A percentile compares a stretch with the other conserved stretches of the same genome.
phyloP scores from a whole-genome alignment of 2,797 vertebrate genomes.

The Calcarius lapponicus region DNA sequence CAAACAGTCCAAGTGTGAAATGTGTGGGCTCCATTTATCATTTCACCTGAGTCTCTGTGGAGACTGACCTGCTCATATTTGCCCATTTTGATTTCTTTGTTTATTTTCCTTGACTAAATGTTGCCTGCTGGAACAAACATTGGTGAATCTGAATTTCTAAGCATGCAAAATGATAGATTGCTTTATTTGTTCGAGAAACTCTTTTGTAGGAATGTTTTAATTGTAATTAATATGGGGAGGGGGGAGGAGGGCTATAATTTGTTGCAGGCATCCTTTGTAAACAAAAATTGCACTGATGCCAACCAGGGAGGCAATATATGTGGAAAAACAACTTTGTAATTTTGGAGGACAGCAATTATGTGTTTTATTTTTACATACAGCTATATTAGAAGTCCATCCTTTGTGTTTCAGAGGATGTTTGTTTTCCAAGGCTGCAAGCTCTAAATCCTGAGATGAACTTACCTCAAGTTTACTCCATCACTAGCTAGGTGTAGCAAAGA shows the following conservation, averaged over 20 bases:
- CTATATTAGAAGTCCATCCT: neutral
- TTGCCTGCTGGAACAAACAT: neutral
- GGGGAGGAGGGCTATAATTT: neutral
- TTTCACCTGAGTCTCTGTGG: neutral
- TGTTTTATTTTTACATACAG: neutral
- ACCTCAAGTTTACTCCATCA: neutral
- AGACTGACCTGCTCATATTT: conserved; percentile 6
- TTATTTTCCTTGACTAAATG: conserved; percentile 32
- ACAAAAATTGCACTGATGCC: neutral
- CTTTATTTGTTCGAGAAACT: conserved; percentile 32
- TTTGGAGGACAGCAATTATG: neutral
- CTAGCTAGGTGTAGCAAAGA: neutral
- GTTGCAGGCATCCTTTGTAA: neutral
- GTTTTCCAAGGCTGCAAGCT: neutral
- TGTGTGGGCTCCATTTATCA: conserved; percentile 24
- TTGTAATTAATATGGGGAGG: conserved; percentile 48
- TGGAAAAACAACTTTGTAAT: neutral
- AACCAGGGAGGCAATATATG: neutral
- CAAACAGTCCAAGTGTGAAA: conserved; percentile 1
- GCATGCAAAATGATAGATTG: conserved; percentile 45
- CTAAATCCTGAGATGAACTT: neutral
- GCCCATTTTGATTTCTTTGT: neutral
- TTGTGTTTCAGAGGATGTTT: neutral
- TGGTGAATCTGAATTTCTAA: conserved; percentile 36
- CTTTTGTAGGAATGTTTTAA: conserved; percentile 38